These are phyloP conservation scores for Chaetogeoica ovagalla DNA, from an alignment of 2,888 invertebrate species.

Conservation along the genomic window DNA sequence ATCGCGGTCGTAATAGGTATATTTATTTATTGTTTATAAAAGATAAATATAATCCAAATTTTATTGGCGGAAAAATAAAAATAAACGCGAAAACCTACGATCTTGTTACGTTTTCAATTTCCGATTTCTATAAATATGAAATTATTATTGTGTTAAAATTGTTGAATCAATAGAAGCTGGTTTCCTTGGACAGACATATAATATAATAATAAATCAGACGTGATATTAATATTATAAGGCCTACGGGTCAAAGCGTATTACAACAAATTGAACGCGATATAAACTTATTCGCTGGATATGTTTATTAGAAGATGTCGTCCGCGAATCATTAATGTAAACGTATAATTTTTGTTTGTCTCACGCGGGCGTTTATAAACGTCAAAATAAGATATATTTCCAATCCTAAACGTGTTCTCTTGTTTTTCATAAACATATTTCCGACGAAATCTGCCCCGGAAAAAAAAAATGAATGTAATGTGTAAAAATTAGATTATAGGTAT, in stretches of 20 bases:
- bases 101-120: no score
- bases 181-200: neutral
- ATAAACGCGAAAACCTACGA: no score
- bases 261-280: neutral
- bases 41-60: no score
- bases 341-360: neutral
- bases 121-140: no score
- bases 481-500: neutral
- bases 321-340: neutral
- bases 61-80: no score
- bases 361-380: neutral
- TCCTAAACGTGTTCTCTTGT: neutral
- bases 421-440: neutral
- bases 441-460: neutral
- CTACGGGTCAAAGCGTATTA: no score
- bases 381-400: neutral
- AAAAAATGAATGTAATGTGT: neutral
- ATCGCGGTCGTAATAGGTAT: no score
- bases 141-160: no score
- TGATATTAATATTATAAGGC: no score
- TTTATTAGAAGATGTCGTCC: neutral
- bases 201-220: neutral
- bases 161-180: no score
- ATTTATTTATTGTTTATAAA: no score
- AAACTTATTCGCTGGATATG: neutral